Evolutionary conservation across 2,797 vertebrate species (phyloP).

Genomic region (Eulemur mongoz): DNA sequence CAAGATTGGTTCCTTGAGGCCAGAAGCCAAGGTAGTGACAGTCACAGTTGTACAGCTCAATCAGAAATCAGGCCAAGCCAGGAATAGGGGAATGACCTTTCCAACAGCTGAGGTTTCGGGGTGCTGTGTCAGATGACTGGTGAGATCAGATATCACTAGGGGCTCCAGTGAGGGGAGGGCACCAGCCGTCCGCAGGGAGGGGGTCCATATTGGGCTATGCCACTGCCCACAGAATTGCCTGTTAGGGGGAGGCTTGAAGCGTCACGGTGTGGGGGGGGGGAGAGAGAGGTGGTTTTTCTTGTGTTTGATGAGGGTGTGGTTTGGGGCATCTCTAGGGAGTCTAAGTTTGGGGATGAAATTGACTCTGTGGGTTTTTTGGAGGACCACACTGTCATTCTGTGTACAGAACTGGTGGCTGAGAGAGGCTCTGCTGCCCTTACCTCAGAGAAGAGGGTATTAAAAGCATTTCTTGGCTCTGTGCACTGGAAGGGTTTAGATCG

Average conservation of each 20-base stretch:
- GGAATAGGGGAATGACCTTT: slow-evolving; percentile 78
- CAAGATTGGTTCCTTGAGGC: slow-evolving; percentile 58
- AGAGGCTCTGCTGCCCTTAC: not conserved
- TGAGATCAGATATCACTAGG: slow-evolving; percentile 62
- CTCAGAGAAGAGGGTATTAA: slow-evolving; percentile 53
- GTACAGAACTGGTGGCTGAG: not conserved
- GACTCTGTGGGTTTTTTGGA: slow-evolving; percentile 30
- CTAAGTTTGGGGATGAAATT: not conserved
- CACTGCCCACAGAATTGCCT: not conserved
- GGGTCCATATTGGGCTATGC: not conserved
- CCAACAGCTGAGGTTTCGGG: slow-evolving; percentile 74
- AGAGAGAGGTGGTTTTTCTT: not conserved
- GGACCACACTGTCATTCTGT: not conserved
- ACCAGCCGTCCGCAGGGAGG: not conserved
- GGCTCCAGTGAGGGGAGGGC: slow-evolving; percentile 25
- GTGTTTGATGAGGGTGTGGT: not conserved
- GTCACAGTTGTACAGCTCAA: slow-evolving; percentile 68
- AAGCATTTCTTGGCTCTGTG: slow-evolving; percentile 57
- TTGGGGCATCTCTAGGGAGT: not conserved
- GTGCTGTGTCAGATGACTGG: slow-evolving; percentile 63
- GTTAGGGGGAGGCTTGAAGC: not conserved
- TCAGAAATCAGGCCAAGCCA: slow-evolving; percentile 69
- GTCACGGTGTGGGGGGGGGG: not conserved
- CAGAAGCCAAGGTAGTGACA: slow-evolving; percentile 61
- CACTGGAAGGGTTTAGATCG: not conserved